Conservation (phyloP, 2,113 vertebrate genomes). For the Emydocephalus ijimae region DNA sequence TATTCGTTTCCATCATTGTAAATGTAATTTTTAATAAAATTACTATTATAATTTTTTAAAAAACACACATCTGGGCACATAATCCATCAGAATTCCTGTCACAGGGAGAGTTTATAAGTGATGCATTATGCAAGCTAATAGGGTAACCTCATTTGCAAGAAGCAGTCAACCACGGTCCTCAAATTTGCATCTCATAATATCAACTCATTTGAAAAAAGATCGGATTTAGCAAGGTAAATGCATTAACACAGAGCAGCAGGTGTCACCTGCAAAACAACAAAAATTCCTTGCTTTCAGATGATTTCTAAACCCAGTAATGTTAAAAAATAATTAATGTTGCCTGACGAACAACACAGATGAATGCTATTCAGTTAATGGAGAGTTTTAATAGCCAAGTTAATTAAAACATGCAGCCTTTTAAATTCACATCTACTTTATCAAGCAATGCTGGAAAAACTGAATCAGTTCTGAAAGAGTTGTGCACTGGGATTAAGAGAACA, state of each 20-base stretch:
- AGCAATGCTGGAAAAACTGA: not conserved
- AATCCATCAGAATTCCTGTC: not conserved
- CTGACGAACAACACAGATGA: not conserved
- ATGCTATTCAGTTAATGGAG: not conserved
- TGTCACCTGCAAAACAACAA: not conserved
- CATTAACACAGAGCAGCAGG: not conserved
- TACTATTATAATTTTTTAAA: not conserved
- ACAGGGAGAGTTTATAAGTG: not conserved
- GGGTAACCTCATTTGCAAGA: not conserved
- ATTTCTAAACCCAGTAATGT: not conserved
- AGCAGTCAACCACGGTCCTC: not conserved
- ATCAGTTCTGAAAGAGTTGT: not conserved
- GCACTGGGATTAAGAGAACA: no score
- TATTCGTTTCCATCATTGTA: not conserved
- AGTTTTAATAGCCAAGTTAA: not conserved
- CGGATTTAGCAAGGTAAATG: not conserved
- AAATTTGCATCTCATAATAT: not conserved
- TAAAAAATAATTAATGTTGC: not conserved
- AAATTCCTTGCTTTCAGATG: not conserved
- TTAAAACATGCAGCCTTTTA: not conserved
- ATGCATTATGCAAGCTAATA: not conserved
- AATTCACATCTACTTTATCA: not conserved
- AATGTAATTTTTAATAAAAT: not conserved
- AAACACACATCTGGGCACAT: not conserved
- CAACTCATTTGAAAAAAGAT: not conserved